Evolutionary conservation across 2,797 vertebrate genomes (phyloP).

Genomic region (Manis pentadactyla): DNA sequence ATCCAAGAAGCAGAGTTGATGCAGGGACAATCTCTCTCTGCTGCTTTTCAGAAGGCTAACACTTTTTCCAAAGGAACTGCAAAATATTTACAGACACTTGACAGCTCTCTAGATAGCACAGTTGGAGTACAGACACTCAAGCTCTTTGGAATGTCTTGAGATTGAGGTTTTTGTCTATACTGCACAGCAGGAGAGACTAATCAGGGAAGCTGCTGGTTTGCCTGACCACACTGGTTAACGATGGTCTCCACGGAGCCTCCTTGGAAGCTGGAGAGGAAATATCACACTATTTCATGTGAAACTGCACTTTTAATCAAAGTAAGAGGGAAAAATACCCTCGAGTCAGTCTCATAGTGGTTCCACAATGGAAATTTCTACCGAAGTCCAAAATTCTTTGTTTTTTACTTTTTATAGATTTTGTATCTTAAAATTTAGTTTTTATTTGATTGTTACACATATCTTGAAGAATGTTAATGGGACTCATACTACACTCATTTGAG

Average conservation of each 20-base stretch:
- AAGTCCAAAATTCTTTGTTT: neutral
- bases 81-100: slow-evolving; percentile 76
- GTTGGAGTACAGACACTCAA: neutral
- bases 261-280: slow-evolving; percentile 68
- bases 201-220: slow-evolving; percentile 47
- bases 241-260: slow-evolving; percentile 53
- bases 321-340: slow-evolving; percentile 52
- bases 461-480: neutral
- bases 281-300: slow-evolving; percentile 60
- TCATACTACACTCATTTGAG: neutral
- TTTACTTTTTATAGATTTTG: neutral
- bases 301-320: slow-evolving; percentile 73
- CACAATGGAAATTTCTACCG: slow-evolving; percentile 23
- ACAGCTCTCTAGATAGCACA: slow-evolving; percentile 65
- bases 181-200: slow-evolving; percentile 70
- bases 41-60: slow-evolving; percentile 58
- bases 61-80: slow-evolving; percentile 61
- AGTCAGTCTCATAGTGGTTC: neutral
- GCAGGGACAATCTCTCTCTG: neutral
- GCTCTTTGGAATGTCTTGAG: slow-evolving; percentile 39
- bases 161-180: slow-evolving; percentile 67
- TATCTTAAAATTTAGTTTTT: slow-evolving; percentile 35
- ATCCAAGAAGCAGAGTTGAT: neutral
- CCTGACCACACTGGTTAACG: slow-evolving; percentile 61
- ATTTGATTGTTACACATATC: neutral